Conservation (phyloP, 2,113 vertebrate genomes). For the Pterophyllum scalare region DNA sequence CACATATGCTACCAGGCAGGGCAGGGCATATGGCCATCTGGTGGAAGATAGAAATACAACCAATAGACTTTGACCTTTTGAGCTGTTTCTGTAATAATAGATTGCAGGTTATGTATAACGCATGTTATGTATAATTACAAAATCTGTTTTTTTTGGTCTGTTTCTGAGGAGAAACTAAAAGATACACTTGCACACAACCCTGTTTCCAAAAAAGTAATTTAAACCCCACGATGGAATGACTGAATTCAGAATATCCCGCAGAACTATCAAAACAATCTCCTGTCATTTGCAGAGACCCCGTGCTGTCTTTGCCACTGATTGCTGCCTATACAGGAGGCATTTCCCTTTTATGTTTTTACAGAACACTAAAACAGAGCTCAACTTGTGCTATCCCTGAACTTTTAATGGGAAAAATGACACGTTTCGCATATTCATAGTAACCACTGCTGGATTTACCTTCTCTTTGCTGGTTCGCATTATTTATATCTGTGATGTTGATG, state of each 20-base stretch:
- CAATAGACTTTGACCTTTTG: constrained; percentile 65
- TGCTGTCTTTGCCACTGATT: neutral
- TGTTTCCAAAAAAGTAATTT: neutral
- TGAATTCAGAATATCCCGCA: neutral
- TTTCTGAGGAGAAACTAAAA: neutral
- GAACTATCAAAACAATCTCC: neutral
- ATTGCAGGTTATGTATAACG: too few relatives aligned
- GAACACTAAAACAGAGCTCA: neutral
- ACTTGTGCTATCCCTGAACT: neutral
- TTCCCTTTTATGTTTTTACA: neutral
- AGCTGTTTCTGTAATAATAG: constrained; percentile 30
- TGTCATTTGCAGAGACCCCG: neutral
- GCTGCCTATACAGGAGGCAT: neutral
- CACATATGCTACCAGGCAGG: constrained; percentile 71
- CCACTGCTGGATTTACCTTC: neutral
- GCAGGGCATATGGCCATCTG: constrained; percentile 71
- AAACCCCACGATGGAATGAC: neutral
- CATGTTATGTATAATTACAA: too few relatives aligned
- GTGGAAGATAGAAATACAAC: constrained; percentile 56
- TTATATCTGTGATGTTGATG: neutral
- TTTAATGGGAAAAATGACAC: neutral
- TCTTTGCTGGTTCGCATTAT: neutral
- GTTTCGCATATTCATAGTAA: neutral
- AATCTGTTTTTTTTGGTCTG: neutral
- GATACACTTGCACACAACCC: neutral